Percentiles rank a stretch among this genome's conserved stretches.
These are phyloP conservation scores for Corythornis leucogaster DNA, from an alignment of 2,797 vertebrate species.

Conservation along the genomic window DNA sequence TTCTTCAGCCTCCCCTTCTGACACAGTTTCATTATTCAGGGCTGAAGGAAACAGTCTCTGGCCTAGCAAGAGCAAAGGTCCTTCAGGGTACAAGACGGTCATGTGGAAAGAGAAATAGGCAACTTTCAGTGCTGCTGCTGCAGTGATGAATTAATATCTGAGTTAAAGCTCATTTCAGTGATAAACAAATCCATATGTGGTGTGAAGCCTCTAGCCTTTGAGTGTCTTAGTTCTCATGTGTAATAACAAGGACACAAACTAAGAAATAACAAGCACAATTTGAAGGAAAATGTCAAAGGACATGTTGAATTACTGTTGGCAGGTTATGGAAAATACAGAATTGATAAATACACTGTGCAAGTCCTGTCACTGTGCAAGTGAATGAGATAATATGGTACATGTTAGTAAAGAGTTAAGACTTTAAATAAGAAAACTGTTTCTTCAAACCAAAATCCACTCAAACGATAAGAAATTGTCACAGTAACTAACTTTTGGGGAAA, in stretches of 20 bases:
- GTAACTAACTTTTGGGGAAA: neutral
- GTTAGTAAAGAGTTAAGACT: neutral
- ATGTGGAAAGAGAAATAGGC: neutral
- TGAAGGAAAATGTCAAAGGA: neutral
- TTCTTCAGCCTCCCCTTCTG: neutral
- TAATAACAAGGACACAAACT: neutral
- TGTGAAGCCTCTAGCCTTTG: neutral
- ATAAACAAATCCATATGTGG: neutral
- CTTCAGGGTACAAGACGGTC: neutral
- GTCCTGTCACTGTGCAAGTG: neutral
- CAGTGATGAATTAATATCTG: neutral
- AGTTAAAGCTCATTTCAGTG: neutral
- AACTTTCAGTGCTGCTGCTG: neutral
- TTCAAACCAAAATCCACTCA: neutral
- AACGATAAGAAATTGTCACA: neutral
- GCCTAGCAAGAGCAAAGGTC: neutral
- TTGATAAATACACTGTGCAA: neutral
- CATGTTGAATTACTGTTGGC: neutral
- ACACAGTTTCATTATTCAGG: neutral
- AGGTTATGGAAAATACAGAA: neutral
- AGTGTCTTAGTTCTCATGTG: neutral
- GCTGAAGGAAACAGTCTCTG: neutral
- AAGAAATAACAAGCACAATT: slow-evolving; percentile 7
- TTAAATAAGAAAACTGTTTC: neutral
- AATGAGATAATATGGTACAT: neutral